Base-by-base conservation (phyloP, 2,113 vertebrate genomes). In the Megaceryle torquata region DNA sequence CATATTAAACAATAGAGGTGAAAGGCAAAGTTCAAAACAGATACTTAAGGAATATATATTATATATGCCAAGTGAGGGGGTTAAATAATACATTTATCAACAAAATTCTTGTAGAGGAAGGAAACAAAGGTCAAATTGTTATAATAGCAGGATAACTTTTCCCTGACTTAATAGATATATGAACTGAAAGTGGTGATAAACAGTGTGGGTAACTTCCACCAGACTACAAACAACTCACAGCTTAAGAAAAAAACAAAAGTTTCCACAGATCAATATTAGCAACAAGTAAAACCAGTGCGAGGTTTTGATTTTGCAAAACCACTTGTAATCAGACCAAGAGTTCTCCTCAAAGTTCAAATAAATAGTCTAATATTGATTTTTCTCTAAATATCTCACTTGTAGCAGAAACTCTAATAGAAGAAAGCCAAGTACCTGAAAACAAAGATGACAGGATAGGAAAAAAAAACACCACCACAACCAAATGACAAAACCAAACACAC, bases 361-460 rank as follows among this genome's bases (percentile, higher is more conserved):
- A 85, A 77, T 89, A 92, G 71, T 91, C 60, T 56, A 28, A 67
- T 35, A 90, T 78, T 84, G 91, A 83, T 86, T 81, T 70, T 35
- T 25, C 54, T 82, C 48, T 51, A 60, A 83, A 59, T 39, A 70
- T 5, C 51, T 70, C 20, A 46, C 31, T 48, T 11, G 24, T 26
- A 87, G 57, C 15, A 87, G 28, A 70, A 95, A 51, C 15, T 8
- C 2, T 9, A 51, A 35, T 4, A 89, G 77, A 82, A 72, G 29
- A 64, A 75, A 92, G 48, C 8, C 15, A 21, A 69, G 43, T 19
- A 59, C 21, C 5, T 3, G 56, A 67, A 77, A 44, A 4, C 11
- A 72, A 78, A 84, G 15, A 87, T 44, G 5, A 31, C 18, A 77
- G 63, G 1, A 4, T 28, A 57, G 31, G 19, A 61, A 80, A 7